These are phyloP conservation scores for Apis cerana DNA, from an alignment of 1,140 invertebrate species.

Conservation along the genomic window DNA sequence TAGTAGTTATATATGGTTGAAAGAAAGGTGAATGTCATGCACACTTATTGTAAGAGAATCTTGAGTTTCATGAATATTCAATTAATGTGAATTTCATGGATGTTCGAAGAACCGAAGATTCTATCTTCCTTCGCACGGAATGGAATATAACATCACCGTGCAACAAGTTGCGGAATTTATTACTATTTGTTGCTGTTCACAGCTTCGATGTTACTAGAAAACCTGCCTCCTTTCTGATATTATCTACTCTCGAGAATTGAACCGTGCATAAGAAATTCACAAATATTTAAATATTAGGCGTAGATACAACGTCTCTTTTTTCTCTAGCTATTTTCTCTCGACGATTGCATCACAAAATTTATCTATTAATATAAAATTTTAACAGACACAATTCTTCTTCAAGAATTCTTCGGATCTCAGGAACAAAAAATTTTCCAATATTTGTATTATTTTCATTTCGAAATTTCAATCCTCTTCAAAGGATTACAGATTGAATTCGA, in stretches of 20 bases:
- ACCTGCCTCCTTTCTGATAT: neutral
- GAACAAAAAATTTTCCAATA: no score
- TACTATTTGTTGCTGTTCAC: constrained; percentile 1
- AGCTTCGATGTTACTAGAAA: neutral
- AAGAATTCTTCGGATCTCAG: no score
- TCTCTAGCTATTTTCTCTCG: no score
- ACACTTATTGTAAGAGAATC: constrained; percentile 3
- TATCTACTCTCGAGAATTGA: neutral
- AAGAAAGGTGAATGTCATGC: constrained; percentile 4
- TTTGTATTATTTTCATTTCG: no score
- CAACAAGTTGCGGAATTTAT: constrained; percentile 22
- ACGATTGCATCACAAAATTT: no score
- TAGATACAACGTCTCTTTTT: neutral
- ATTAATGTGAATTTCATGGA: constrained; percentile 35
- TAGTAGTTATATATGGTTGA: neutral
- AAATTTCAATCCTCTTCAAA: no score
- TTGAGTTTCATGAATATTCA: constrained; percentile 24
- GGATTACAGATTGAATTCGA: no score
- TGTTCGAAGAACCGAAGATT: constrained; percentile 17
- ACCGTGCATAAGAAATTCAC: neutral
- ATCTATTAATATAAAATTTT: no score
- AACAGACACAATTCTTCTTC: no score
- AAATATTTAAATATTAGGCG: neutral
- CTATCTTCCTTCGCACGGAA: constrained; percentile 15
- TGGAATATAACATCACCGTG: neutral